A percentile compares a stretch with the other conserved stretches of the same genome.
These are phyloP conservation scores for Eueremaeus valkanovi DNA, from an alignment of 2,888 invertebrate genomes.

Conservation along the genomic window DNA sequence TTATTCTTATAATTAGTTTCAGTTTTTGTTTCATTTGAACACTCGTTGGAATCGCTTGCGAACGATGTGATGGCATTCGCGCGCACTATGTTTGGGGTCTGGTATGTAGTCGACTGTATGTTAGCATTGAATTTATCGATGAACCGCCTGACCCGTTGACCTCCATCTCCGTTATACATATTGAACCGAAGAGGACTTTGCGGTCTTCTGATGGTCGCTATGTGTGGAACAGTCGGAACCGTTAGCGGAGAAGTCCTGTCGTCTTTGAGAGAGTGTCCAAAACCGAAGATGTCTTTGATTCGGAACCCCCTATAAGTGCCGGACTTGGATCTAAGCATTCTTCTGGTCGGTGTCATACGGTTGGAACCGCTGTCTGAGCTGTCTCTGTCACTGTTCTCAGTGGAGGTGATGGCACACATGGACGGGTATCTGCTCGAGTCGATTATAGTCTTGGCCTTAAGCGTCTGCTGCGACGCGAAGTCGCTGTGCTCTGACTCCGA, in stretches of 20 bases:
- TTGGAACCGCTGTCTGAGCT: conserved; percentile 35
- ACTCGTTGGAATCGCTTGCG: conserved; percentile 19
- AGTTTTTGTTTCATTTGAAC: neutral
- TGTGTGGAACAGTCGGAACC: neutral
- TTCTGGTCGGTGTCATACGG: conserved; percentile 45
- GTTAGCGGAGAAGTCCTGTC: conserved; percentile 9
- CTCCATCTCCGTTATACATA: conserved; percentile 24
- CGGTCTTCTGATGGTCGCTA: conserved; percentile 8
- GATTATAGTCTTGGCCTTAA: conserved; percentile 78
- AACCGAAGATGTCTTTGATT: conserved; percentile 42
- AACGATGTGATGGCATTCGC: conserved; percentile 32
- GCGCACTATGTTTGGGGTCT: conserved; percentile 22
- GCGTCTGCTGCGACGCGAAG: conserved; percentile 60
- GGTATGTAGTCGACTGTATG: neutral
- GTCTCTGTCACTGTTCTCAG: conserved; percentile 37
- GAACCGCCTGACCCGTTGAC: conserved; percentile 14
- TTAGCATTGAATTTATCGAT: conserved; percentile 17
- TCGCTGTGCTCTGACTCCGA: conserved; percentile 42
- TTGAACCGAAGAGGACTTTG: conserved; percentile 29
- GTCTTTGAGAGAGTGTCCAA: conserved; percentile 2
- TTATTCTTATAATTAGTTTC: no score
- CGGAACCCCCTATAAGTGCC: conserved; percentile 37
- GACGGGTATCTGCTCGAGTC: conserved; percentile 83
- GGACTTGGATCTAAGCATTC: conserved; percentile 43
- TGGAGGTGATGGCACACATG: conserved; percentile 79